Base-by-base conservation (phyloP, 2,888 invertebrate genomes). In the Leptarthrus brevirostris region DNA sequence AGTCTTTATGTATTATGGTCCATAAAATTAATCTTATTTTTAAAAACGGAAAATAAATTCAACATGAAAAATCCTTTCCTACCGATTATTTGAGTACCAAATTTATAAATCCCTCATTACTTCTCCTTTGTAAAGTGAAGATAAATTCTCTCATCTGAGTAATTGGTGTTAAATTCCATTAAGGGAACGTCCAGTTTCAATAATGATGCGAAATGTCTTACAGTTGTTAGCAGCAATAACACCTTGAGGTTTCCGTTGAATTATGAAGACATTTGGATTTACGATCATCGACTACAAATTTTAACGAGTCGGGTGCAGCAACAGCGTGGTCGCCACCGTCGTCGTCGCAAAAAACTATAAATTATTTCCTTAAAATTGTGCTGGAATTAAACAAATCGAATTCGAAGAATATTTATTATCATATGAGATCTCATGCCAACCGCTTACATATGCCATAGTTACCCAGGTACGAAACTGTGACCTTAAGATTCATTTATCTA, bases 311-410 rank as follows among this genome's bases (percentile, higher is more conserved):
- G 26, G 12, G 10, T 16, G 24, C 14, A 66, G 47, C n/a, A 40
- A 14, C 61, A 66, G 6, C 16, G 18, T 26, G 26, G 24, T 30
- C 66, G 44, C 24, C 66, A 47, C 66, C 44, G 16, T 44, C 20
- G 8, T 18, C 56, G 66, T n/a, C 49, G 49, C 20, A 26, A 72
- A 58, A 30, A 69, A 73, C 73, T 69, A 75, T 75, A 75, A 75
- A 75, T 75, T 70, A 75, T 75, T 75, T 53, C 58, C 44, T 74
- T 58, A 44, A 75, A 75, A 75, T 75, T 75, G 73, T 69, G 61
- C 61, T 73, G 70, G 61, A 73, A 75, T 75, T 73, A 75, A 75
- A 75, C 75, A 75, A 75, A 75, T 75, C 75, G 73, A 73, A 73
- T 61, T 61, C 70, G 73, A 40, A 54, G 47, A 72, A 66, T 58